Percentiles rank a stretch among this genome's conserved stretches.
Evolutionary conservation across 1,140 invertebrate genomes (phyloP).

Genomic region (Gonatopus flavifemur): DNA sequence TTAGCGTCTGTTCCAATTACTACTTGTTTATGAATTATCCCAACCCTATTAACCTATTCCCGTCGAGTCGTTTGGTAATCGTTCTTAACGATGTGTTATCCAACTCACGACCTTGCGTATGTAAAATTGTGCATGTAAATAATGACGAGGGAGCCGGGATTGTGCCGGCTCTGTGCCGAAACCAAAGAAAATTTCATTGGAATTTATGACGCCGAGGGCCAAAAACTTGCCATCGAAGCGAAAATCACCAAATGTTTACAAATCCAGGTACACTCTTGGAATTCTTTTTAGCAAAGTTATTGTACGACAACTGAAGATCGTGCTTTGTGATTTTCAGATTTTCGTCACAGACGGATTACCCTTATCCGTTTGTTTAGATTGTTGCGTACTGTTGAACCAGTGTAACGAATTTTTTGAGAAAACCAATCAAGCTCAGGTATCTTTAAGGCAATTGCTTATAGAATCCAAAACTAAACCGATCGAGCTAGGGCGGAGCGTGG

Average conservation of each 20-base stretch:
- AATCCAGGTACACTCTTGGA: conserved; percentile 55
- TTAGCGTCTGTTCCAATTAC: conserved; percentile 31
- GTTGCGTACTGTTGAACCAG: conserved; percentile 50
- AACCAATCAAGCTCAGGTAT: conserved; percentile 51
- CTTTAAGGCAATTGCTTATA: conserved; percentile 39
- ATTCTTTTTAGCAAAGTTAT: too few species aligned
- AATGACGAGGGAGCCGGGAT: conserved; percentile 46
- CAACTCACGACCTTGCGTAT: too few species aligned
- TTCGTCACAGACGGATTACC: conserved; percentile 46
- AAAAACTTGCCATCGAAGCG: conserved; percentile 47
- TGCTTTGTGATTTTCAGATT: conserved; percentile 35
- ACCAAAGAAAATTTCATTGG: conserved; percentile 49
- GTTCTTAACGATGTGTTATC: too few species aligned
- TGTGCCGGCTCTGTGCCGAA: conserved; percentile 62
- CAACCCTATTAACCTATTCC: too few species aligned
- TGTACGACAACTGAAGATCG: too few species aligned
- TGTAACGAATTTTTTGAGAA: conserved; percentile 55
- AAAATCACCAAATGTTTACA: conserved; percentile 58
- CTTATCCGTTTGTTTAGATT: conserved; percentile 50
- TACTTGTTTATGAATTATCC: conserved; percentile 36
- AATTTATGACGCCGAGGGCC: conserved; percentile 56
- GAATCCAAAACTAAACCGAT: conserved; percentile 34
- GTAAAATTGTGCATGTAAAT: conserved; percentile 17
- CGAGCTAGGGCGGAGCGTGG: conserved; percentile 30
- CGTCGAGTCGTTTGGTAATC: too few species aligned